Base-by-base conservation (phyloP, 2,797 vertebrate species). In the Phoeniculus purpureus region DNA sequence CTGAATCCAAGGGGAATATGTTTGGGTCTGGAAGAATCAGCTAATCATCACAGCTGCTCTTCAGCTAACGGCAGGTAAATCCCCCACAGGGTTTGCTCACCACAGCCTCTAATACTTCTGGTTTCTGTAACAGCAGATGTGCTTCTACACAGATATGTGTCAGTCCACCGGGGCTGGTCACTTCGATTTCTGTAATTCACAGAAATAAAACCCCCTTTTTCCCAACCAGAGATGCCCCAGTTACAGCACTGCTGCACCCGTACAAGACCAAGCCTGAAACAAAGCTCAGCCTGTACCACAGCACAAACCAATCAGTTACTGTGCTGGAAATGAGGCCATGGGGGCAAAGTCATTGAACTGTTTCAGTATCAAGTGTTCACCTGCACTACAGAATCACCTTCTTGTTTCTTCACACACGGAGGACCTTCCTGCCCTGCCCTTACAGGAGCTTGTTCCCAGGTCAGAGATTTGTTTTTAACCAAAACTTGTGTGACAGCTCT, bases 81-180 rank as follows among this genome's bases (percentile, higher is more conserved):
- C 26, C 31, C 31, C 9, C 26, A 8, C 47, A 67, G 29, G 56
- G 50, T 60, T 37, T 85, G 54, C 19, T 50, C 27, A 31, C 19
- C 1, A 0, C 6, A 48, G 18, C 60, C 26, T 18, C 8, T 10
- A 52, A 34, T 1, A 4, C 31, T 29, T 58, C 34, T 22, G 23
- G 9, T 37, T 83, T 43, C 31, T 58, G 20, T 22, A 71, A 12
- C 40, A 56, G 31, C 13, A 45, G 32, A 59, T 22, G 26, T 59
- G 21, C 34, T 71, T 54, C 54, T 45, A 31, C n/a, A 15, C 3
- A 16, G 48, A 31, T 7, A n/a, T 0, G 3, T 1, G 10, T 17
- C 25, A 51, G 32, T 18, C 55, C 55, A 25, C 0, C 1, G 0
- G 50, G 20, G 27, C 18, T 29, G 43, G 34, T 5, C 37, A 75